Conservation (phyloP, 2,113 vertebrate genomes). For the Saguinus midas region DNA sequence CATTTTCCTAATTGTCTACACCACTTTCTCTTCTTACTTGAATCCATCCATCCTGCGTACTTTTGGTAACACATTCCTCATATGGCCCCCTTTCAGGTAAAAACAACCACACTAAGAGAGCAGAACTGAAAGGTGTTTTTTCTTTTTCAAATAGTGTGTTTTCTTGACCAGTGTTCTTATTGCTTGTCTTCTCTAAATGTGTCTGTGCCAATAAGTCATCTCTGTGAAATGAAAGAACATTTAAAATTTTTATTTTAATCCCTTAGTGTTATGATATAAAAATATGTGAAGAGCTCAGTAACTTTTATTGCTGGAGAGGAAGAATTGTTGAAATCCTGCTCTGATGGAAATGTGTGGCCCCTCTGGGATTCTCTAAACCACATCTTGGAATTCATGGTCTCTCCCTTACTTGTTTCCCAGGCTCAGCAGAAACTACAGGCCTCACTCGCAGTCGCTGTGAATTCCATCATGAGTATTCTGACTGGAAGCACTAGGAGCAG, state of each 20-base stretch:
- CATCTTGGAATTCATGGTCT: background rate
- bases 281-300: background rate
- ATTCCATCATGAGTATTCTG: conserved; percentile 73
- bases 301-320: background rate
- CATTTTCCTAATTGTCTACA: background rate
- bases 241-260: conserved; percentile 18
- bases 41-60: background rate
- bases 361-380: conserved; percentile 14
- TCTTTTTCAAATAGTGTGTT: background rate
- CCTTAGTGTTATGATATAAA: background rate
- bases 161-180: background rate
- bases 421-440: conserved; percentile 61
- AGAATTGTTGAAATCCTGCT: background rate
- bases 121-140: background rate
- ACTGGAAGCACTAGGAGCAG: conserved; percentile 69
- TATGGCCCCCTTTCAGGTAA: background rate
- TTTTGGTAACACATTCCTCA: conserved; percentile 3
- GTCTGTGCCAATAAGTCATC: background rate
- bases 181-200: background rate
- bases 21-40: background rate
- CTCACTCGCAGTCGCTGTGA: conserved; percentile 71
- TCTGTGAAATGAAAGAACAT: background rate
- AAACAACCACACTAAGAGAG: background rate
- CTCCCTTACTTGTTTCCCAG: conserved; percentile 41
- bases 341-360: background rate